Percentiles rank a stretch among this genome's conserved stretches.
Evolutionary conservation across 1,140 invertebrate species (phyloP).

Genomic region (Cardiocondyla obscurior): DNA sequence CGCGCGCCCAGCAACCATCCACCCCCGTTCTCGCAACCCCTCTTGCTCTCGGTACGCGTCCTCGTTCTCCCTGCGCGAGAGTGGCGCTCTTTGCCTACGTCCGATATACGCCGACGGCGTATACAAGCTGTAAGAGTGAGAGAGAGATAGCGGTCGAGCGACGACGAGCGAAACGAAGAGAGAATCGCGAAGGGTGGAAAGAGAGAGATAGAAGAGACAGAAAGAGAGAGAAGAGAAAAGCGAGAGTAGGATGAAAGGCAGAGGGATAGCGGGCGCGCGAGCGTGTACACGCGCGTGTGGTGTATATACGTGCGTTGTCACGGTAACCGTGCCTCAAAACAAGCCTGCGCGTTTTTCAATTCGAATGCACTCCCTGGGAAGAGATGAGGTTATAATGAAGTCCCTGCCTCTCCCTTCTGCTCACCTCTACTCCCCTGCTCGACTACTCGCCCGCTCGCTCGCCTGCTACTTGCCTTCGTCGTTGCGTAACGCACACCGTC

Average conservation of each 20-base stretch:
- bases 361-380: constrained; percentile 72
- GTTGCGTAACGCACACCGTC: constrained; percentile 64
- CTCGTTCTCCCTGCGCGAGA: constrained; percentile 31
- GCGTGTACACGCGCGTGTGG: constrained; percentile 5
- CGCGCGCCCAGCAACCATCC: constrained; percentile 68
- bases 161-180: constrained; percentile 60
- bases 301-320: constrained; percentile 66
- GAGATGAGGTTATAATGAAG: constrained; percentile 74
- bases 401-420: constrained; percentile 54
- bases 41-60: constrained; percentile 17
- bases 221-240: constrained; percentile 50
- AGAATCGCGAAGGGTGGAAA: constrained; percentile 52
- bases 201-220: constrained; percentile 60
- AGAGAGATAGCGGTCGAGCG: constrained; percentile 53
- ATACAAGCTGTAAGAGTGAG: constrained; percentile 21
- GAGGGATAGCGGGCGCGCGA: constrained; percentile 37
- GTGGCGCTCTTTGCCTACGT: constrained; percentile 53
- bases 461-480: constrained; percentile 27
- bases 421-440: not conserved
- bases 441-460: not conserved
- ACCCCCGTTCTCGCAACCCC: constrained; percentile 60
- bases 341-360: constrained; percentile 75
- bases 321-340: constrained; percentile 74
- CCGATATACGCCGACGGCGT: constrained; percentile 55
- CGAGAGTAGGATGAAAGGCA: not conserved